Base-by-base conservation (phyloP, 1,140 invertebrate genomes). In the Rhizoglyphus robini region DNA sequence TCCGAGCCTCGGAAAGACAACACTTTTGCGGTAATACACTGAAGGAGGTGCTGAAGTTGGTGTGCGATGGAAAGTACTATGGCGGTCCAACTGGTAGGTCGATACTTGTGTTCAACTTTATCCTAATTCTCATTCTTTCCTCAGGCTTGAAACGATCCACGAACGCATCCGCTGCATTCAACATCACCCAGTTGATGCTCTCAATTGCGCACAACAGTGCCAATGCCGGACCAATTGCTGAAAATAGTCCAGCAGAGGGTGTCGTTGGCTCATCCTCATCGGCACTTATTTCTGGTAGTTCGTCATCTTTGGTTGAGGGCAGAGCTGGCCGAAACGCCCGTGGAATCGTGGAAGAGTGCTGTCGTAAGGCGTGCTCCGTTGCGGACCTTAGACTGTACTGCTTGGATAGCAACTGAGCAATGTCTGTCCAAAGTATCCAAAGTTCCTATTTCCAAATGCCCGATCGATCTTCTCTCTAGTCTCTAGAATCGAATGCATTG, bases 301-400 rank as follows among this genome's bases (percentile, higher is more conserved):
- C n/a, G n/a, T n/a, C n/a, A 23, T 46, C 41, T 15, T 23, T 46
- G 41, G 15, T 46, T 23, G 41, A 46, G 41, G 15, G 41, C 41
- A n/a, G n/a, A n/a, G n/a, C n/a, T n/a, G n/a, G n/a, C n/a, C 27
- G 58, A 18, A 38, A 18, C 30, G 15, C 23, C 30, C 41, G 48
- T 54, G 65, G 65, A 0, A 57, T 67, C 15, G 65, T 67, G n/a
- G 65, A 67, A 11, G 65, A 67, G 34, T 67, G 65, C 48, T 67
- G 65, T 23, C 36, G 46, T 15, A 62, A 48, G 23, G 23, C 58
- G 0, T 67, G 65, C 46, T 62, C 65, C 4, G 30, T 67, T 27
- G 23, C 27, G n/a, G 65, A 67, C 23, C 27, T 67, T 1, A 38
- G 29, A 47, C 30, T 23, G 34, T 67, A 67, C 31, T 67, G 65